Evolutionary conservation across 2,113 vertebrate genomes (phyloP), one percentile per base, ranked within the genome.

Genomic region (Hassar affinis): DNA sequence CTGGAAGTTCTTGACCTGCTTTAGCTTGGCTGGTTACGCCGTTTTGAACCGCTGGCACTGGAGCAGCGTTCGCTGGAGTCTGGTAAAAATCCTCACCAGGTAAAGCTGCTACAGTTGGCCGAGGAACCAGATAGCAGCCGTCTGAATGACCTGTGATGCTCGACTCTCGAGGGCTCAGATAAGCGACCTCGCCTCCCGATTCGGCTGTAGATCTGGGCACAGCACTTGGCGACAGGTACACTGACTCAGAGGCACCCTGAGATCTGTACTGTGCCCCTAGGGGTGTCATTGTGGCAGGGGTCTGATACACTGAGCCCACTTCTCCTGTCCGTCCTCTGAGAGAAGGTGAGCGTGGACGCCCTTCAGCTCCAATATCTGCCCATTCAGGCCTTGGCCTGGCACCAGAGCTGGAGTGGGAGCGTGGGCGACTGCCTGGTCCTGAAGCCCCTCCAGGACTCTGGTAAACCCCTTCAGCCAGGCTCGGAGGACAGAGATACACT

Each of bases 331-430:
- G 90, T 76, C 90, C 94, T 86, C 90, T 92, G 79, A 91, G 91
- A 79, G 89, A 93, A 45, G 90, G 94, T 25, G 93, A 95, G 78
- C 93, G 93, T 10, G 91, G 93, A 59, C 88, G 93, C n/a, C 89
- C 92, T 4, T 83, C 88, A 54, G 74, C 88, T 7, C 86, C 91
- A 2, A 91, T 83, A 54, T 89, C 92, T n/a, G 64, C 78, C 91
- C 82, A 94, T 57, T 93, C 94, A 0, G 85, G 94, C 86, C 90
- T 93, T 84, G 93, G 90, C 52, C 94, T 92, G 0, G 92, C 89
- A 76, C 93, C 92, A 45, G 93, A 94, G 75, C 94, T 94, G 30
- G 94, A 95, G 79, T 93, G 94, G 0, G 94, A 94, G 61, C 94
- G 93, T 0, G 94, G 94, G 0, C 93, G 92, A 27, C 92, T 93